These are phyloP conservation scores for Chymomyza fuscimana DNA, from an alignment of 2,888 invertebrate genomes.

Conservation along the genomic window DNA sequence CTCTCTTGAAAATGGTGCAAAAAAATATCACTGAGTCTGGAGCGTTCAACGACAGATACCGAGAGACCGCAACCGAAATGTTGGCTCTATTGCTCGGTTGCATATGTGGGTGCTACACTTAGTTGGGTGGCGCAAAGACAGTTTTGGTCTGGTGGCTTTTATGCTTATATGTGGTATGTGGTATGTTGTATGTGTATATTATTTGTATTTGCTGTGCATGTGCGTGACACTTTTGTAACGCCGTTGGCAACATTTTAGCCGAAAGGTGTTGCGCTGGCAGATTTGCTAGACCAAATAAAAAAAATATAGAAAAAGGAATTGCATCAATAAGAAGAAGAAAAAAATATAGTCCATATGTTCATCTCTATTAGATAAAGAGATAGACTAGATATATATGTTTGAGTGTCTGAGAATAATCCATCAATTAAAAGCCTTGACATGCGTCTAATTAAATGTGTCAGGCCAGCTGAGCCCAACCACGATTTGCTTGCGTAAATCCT, in stretches of 20 bases:
- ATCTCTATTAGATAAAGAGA: not conserved
- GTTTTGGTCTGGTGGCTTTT: constrained; percentile 32
- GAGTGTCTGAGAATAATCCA: constrained; percentile 49
- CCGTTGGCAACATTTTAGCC: not conserved
- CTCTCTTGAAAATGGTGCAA: constrained; percentile 50
- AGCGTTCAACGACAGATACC: constrained; percentile 30
- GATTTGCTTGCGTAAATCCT: constrained; percentile 1
- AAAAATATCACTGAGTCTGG: constrained; percentile 38
- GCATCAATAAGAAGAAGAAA: not conserved
- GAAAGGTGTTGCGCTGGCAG: not conserved
- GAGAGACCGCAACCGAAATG: constrained; percentile 17
- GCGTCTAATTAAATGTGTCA: constrained; percentile 64
- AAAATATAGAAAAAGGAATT: not conserved
- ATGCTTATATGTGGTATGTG: not conserved
- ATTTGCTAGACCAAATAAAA: not conserved
- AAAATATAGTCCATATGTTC: not conserved
- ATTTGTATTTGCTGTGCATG: constrained; percentile 39
- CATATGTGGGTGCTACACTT: constrained; percentile 39
- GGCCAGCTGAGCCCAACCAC: constrained; percentile 33
- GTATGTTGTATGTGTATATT: not conserved
- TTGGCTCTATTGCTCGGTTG: constrained; percentile 33
- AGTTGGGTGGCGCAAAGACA: constrained; percentile 37
- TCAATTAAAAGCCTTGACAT: constrained; percentile 64
- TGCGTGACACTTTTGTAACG: constrained; percentile 36
- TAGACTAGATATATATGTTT: not conserved